Evolutionary conservation across 23 tunicate species (phyloP), one percentile per base, ranked within the genome.

Genomic region (Styela plicata): DNA sequence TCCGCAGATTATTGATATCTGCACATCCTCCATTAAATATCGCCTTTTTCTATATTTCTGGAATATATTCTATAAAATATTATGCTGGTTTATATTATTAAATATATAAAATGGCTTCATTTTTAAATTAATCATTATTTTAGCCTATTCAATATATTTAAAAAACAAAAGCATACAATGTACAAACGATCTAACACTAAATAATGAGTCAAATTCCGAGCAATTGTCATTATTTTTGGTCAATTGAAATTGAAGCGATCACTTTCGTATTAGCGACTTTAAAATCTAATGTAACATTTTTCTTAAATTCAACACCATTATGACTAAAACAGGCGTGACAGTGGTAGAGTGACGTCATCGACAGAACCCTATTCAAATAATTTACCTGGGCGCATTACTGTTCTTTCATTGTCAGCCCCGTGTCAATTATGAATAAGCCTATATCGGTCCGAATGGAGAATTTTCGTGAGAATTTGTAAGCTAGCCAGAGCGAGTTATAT

Each of bases 211-310:
- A 44, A 13, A 44, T 5, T 44, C 7, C 13, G 13, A 44, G 57
- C 57, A 13, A 44, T 44, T 13, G 13, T 44, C 57, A 44, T 44
- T 44, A 44, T 44, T 5, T 44, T 44, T 44, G 57, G 57, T 44
- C 57, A 44, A 44, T 44, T 44, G 57, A 44, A 44, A 44, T 44
- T 44, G 57, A 44, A 71, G 35, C 24, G 77, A 71, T 71, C 34
- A 71, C 32, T 71, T 71, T 71, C 37, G 77, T 71, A 71, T 71
- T 31, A 71, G 77, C 34, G 77, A 30, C 77, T 71, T 71, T 71
- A 71, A 32, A 71, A 71, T 71, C 26, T 71, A 71, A 28, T 34
- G 34, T 71, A 34, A 28, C 32, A 71, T 34, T 34, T 28, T 71
- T 71, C 77, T 5, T 71, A 36, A 71, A 71, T 28, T 27, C 36